Base-by-base conservation (phyloP, 2,888 invertebrate species). In the Tiliacea aurago region DNA sequence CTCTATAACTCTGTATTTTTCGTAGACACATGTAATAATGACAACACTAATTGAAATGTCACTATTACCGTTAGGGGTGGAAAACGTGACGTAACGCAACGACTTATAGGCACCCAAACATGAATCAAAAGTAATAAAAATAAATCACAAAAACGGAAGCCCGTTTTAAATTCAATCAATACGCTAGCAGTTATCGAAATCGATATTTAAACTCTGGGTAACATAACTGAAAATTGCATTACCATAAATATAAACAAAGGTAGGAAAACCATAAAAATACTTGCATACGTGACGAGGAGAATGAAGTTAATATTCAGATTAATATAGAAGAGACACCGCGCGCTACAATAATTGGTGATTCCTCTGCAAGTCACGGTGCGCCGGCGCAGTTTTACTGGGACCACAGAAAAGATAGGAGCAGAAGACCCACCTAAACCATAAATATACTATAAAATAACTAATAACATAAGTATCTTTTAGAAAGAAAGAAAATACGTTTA, bases 301-400 rank as follows among this genome's bases (percentile, higher is more conserved):
- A 86, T 84, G 84, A 86, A 91, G 90, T 90, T 93, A 93, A 94
- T 93, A 94, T 92, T 91, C 90, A 94, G 91, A 94, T 94, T 93
- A 88, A 89, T 92, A 93, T 88, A 90, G 88, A 88, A 86, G 85
- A 88, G 83, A 84, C 91, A 70, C 64, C 56, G 64, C 78, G 47
- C 62, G 70, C 23, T 65, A 78, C 71, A 81, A 82, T 95, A 94
- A 95, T 93, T 85, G 89, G 87, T 91, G 81, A 95, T 95, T 95
- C 90, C 92, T 80, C 90, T 92, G 89, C 94, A 92, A 92, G 93
- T 94, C 95, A 94, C 93, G 94, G 81, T 90, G 93, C 90, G 90
- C 82, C 73, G 61, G 88, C 91, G 92, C 90, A 88, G 90, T 92
- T 90, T 90, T 89, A 89, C 91, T 88, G 64, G 13, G 59, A 59